Evolutionary conservation across 1,140 invertebrate genomes (phyloP), one percentile per base, ranked within the genome.

Genomic region (Drosophila jambulina): DNA sequence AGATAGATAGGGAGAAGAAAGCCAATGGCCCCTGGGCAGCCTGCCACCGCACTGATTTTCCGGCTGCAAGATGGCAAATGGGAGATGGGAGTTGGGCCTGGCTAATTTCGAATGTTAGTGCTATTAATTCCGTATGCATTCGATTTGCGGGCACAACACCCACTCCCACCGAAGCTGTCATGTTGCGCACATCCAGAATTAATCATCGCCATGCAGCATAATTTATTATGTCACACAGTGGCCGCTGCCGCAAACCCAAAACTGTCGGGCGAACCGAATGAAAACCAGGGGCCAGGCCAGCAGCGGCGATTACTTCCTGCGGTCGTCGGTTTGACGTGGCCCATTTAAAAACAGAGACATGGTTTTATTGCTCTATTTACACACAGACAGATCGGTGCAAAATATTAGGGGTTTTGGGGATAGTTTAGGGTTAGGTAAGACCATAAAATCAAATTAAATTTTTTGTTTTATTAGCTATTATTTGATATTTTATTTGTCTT

Each of bases 211-310:
- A 74, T 82, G 85, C 85, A 90, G 85, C 85, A 90, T 90, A 90
- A 90, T 90, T 90, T 90, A 90, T 90, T 90, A 85, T 90, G 85
- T 90, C 85, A 85, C 85, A 88, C 80, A 80, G 77, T 49, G 54
- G 64, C 69, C 77, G 62, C 84, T 43, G 70, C 72, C 70, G 25
- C 76, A 81, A 68, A 51, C 75, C 40, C 38, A 70, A 78, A 67
- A 48, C 49, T 62, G 58, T 32, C 42, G 15, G 51, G 29, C 34
- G 58, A 42, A 63, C 59, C 23, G n/a, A 71, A 36, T 53, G 49
- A 70, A 56, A 75, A 29, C 71, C 67, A 32, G 42, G 42, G 75
- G 17, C 17, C 19, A 12, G 64, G 38, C 17, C 32, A 23, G 21
- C n/a, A 40, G 54, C 53, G 72, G 61, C 84, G 76, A 75, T 80